Conservation (phyloP, 1,140 invertebrate genomes). For the Medauroidea extradentata region DNA sequence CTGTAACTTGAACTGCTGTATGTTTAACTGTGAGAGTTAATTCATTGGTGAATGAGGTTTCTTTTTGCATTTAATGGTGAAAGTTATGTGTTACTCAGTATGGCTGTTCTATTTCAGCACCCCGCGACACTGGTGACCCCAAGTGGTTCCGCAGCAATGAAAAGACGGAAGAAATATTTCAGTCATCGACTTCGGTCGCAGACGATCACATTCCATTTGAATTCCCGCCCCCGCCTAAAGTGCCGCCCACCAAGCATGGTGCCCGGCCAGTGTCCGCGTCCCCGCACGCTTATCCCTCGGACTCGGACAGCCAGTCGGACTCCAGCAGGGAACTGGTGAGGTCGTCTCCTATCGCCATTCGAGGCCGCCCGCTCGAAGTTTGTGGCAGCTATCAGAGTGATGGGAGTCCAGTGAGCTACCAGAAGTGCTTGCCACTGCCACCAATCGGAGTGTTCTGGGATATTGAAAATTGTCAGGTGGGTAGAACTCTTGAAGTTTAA, state of each 20-base stretch:
- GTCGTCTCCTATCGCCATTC: background rate
- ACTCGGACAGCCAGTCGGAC: conserved; percentile 5
- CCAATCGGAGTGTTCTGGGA: conserved; percentile 92
- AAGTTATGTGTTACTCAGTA: too few species aligned
- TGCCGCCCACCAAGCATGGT: background rate
- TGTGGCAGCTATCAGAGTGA: conserved; percentile 3
- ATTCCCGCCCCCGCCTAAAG: background rate
- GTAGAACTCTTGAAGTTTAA: too few species aligned
- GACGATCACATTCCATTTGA: too few species aligned
- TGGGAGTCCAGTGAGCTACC: background rate
- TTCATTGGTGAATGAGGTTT: too few species aligned
- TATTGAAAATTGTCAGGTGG: conserved; percentile 82
- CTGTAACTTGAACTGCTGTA: too few species aligned
- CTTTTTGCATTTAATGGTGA: too few species aligned
- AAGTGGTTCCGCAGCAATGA: too few species aligned
- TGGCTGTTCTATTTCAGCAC: too few species aligned
- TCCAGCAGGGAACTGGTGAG: background rate
- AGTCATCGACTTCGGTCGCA: too few species aligned
- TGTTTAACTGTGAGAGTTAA: too few species aligned
- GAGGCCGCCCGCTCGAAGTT: background rate
- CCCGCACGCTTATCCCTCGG: background rate
- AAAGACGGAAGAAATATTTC: too few species aligned
- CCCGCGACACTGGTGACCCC: too few species aligned
- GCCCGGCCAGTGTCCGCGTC: conserved; percentile 1
- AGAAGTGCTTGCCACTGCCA: conserved; percentile 39